Evolutionary conservation across 92 coral and sea anemone species (phyloP).

Genomic region (Phenganax stokvisi): DNA sequence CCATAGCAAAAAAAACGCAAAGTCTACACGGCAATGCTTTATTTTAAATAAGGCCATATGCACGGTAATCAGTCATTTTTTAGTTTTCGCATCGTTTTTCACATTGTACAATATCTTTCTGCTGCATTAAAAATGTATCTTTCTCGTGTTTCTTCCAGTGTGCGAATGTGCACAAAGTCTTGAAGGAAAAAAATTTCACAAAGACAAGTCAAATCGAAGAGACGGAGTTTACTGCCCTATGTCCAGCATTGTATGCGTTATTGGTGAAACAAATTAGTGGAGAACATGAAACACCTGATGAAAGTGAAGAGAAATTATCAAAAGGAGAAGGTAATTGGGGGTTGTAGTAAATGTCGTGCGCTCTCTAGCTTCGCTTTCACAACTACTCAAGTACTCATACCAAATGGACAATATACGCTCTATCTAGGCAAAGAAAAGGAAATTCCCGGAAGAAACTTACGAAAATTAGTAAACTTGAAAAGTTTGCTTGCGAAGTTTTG

Average conservation of each 20-base stretch:
- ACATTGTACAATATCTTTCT: not conserved
- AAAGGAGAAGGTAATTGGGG: slow-evolving; percentile 1
- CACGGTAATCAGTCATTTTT: too few species aligned
- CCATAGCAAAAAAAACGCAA: too few species aligned
- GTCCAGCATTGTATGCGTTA: slow-evolving; percentile 34
- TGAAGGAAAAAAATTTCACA: slow-evolving; percentile 9
- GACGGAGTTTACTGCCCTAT: slow-evolving; percentile 4
- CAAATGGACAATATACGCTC: not conserved
- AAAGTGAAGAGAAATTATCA: not conserved
- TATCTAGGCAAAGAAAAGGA: too few species aligned
- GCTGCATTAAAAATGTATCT: not conserved
- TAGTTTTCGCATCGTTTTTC: not conserved
- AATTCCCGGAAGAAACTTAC: too few species aligned
- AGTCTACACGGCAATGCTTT: too few species aligned
- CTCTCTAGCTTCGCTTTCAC: not conserved
- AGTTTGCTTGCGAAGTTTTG: too few species aligned
- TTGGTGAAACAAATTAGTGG: not conserved
- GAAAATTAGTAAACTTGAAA: too few species aligned
- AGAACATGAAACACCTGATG: not conserved
- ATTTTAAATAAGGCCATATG: too few species aligned
- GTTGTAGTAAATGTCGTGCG: not conserved
- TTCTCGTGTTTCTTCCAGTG: slow-evolving; percentile 7
- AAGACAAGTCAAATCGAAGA: not conserved
- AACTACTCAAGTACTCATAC: not conserved
- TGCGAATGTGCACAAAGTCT: slow-evolving; percentile 2